phyloP scores from a whole-genome alignment of 53 echinoderm and acorn worm genomes.

The Astropecten irregularis region DNA sequence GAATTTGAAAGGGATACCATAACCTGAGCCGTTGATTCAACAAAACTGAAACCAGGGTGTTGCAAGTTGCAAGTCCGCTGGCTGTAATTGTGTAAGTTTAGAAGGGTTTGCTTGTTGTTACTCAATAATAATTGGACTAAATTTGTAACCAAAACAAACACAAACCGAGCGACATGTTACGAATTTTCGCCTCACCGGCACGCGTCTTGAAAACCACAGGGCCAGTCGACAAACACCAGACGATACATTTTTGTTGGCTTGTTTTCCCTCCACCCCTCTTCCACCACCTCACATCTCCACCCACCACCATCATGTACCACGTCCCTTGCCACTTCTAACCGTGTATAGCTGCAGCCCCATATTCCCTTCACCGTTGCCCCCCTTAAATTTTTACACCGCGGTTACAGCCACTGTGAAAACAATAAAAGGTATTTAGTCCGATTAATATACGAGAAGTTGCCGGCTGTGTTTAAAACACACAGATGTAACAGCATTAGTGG shows the following conservation, averaged over 20 bases:
- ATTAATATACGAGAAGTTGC: slow-evolving; percentile 14
- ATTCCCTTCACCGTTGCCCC: slow-evolving; percentile 17
- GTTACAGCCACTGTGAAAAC: slow-evolving; percentile 48
- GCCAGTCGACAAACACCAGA: slow-evolving; percentile 2
- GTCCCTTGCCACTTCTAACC: too few relatives aligned
- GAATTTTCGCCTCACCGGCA: too few relatives aligned
- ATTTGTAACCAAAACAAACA: slow-evolving; percentile 16
- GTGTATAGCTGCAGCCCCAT: too few relatives aligned
- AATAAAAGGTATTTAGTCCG: slow-evolving; percentile 45
- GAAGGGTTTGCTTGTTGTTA: too few relatives aligned
- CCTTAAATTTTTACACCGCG: slow-evolving; percentile 51
- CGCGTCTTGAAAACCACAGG: slow-evolving; percentile 24
- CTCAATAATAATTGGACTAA: slow-evolving; percentile 22
- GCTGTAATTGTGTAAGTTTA: too few relatives aligned
- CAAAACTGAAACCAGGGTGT: slow-evolving; percentile 33
- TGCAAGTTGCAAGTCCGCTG: too few relatives aligned
- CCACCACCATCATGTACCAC: too few relatives aligned
- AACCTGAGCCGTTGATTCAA: background rate
- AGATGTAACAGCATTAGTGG: slow-evolving; percentile 41
- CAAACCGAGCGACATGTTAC: too few relatives aligned
- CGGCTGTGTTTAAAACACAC: slow-evolving; percentile 7
- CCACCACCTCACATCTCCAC: too few relatives aligned
- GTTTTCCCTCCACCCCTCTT: too few relatives aligned
- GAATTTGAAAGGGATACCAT: background rate
- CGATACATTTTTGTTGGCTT: too few relatives aligned